phyloP scores from a whole-genome alignment of 2,797 vertebrate genomes.

The Glossophaga mutica region DNA sequence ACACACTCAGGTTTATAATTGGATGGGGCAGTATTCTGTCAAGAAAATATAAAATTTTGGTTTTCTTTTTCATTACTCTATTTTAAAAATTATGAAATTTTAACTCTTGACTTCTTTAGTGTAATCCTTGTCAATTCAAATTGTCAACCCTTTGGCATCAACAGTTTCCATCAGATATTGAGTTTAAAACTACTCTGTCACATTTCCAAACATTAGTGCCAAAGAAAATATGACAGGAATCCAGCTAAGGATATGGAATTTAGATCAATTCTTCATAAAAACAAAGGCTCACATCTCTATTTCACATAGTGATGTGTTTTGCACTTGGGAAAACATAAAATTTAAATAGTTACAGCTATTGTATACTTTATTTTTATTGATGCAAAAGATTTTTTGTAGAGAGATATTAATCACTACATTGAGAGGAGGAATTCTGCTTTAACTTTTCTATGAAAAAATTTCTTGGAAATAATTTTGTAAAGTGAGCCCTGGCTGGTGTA shows the following conservation, averaged over 20 bases:
- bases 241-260: background rate
- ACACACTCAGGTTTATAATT: background rate
- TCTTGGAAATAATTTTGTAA: background rate
- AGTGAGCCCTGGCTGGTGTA: no score
- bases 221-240: background rate
- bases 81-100: background rate
- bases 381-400: background rate
- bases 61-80: no score
- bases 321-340: background rate
- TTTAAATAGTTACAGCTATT: background rate
- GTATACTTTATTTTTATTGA: background rate
- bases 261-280: constrained; percentile 5
- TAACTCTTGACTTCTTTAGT: background rate
- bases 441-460: background rate
- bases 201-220: background rate
- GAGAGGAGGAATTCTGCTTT: background rate
- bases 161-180: background rate
- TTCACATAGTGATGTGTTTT: background rate
- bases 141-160: background rate
- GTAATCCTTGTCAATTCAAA: background rate
- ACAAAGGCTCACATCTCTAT: background rate
- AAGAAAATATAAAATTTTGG: background rate
- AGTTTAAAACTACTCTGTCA: background rate
- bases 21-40: background rate
- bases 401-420: background rate